Base-by-base conservation (phyloP, 2,113 vertebrate genomes). In the Microtus ochrogaster region DNA sequence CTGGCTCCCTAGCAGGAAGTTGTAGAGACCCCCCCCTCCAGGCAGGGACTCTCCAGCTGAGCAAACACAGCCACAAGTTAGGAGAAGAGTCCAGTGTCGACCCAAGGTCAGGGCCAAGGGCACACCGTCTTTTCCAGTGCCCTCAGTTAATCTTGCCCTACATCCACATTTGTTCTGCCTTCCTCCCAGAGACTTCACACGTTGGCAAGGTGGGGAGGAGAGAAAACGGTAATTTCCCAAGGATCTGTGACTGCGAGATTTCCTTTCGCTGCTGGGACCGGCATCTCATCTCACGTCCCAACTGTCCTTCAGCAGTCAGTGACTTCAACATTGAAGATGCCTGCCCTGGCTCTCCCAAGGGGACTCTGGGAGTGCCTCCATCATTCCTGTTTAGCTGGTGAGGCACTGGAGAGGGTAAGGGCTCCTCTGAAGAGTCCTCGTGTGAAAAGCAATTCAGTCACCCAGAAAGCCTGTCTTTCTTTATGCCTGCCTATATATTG, bases 31-130 rank as follows among this genome's bases (percentile, higher is more conserved):
- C 14, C 30, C 5, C 7, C 47, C 47, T 9, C 74, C 11, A 36
- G 19, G 79, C 39, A 49, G 65, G 33, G 47, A 10, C 28, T 90
- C 44, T 58, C 61, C 19, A 30, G 44, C 8, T 36, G 7, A 84
- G 28, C n/a, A 24, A 61, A 11, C n/a, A 30, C 9, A 24, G 49
- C 89, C 11, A 19, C 44, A 47, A 26, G 36, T 44, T 39, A 16
- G 39, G 74, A 49, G 85, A 83, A 12, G 19, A 4, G 33, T 44
- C 41, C 84, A 13, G 14, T 79, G 77, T 94, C 83, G 79, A 94
- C 68, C 12, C 79, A 92, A 93, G 90, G 90, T 93, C 90, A 83
- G 86, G 84, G 87, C 73, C 65, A 30, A 92, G 28, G 44, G 44
- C 44, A 44, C 44, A 44, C 44, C 5, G 28, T 36, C 14, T 36